Percentiles rank a stretch among this genome's conserved stretches.
These are phyloP conservation scores for Sebastes cheni DNA, from an alignment of 2,797 vertebrate species.

Conservation along the genomic window DNA sequence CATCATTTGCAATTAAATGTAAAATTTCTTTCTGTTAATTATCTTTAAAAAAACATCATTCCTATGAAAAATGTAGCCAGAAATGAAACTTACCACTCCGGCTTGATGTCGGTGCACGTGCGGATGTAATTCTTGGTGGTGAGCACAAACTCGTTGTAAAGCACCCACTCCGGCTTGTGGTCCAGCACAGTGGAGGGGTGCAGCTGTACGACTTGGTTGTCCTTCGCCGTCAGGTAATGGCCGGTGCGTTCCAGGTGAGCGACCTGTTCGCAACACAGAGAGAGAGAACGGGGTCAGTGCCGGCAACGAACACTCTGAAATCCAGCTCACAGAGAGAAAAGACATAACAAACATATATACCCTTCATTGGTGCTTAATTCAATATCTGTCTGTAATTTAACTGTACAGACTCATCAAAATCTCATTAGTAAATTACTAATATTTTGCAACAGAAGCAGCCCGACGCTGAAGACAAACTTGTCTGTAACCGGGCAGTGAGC, in stretches of 20 bases:
- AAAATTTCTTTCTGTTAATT: neutral
- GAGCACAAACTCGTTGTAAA: slow-evolving; percentile 98
- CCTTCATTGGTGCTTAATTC: neutral
- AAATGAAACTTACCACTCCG: slow-evolving; percentile 89
- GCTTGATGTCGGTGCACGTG: slow-evolving; percentile 97
- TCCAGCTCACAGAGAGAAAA: neutral
- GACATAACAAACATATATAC: rapidly evolving
- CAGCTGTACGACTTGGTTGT: slow-evolving; percentile 98
- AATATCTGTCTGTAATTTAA: neutral
- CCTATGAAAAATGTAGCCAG: neutral
- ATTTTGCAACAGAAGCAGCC: neutral
- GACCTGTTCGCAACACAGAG: slow-evolving; percentile 79
- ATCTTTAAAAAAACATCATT: neutral
- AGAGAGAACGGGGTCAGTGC: neutral
- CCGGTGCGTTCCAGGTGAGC: slow-evolving; percentile 98
- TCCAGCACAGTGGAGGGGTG: slow-evolving; percentile 98
- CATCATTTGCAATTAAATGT: neutral
- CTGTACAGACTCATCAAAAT: neutral
- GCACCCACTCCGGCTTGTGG: slow-evolving; percentile 99
- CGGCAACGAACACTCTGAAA: neutral
- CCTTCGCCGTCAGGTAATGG: slow-evolving; percentile 98
- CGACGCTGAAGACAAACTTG: slow-evolving; percentile 2
- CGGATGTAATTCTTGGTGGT: slow-evolving; percentile 99
- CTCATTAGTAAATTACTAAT: neutral
- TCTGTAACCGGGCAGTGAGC: slow-evolving; percentile 11